Base-by-base conservation (phyloP, 1,140 invertebrate genomes). In the Alviniconcha marisindica region DNA sequence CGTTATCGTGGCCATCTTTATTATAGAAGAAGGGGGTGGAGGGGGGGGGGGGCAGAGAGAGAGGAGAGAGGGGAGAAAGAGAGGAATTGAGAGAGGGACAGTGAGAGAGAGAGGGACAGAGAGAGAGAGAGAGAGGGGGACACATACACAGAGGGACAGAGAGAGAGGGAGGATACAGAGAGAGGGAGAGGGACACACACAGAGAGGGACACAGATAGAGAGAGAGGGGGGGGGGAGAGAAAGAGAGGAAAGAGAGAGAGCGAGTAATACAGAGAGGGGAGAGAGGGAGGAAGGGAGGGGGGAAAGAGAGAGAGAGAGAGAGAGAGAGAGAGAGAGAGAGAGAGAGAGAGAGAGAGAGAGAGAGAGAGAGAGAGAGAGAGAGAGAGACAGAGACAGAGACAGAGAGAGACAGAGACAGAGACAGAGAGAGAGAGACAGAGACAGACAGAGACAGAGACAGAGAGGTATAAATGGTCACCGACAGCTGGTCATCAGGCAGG, bases 61-160 rank as follows among this genome's bases (percentile, higher is more conserved):
- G 63, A 66, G 4, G 33, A 28, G 28, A 28, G 33, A 28, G 33
- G 63, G 33, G 4, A 66, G 63, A 66, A 7, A 28, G 28, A 66
- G n/a, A 66, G n/a, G 7, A 2, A 66, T n/a, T n/a, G n/a, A n/a
- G n/a, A n/a, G n/a, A n/a, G n/a, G n/a, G n/a, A n/a, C n/a, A n/a
- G 44, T 31, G n/a, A 66, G 28, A 66, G 63, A 31, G 63, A 66
- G 24, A 66, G 63, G 33, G 63, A 28, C 1, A 31, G 63, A 66
- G 63, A 66, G 21, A 66, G 63, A 31, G n/a, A 66, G n/a, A 66
- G n/a, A 66, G 2, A 66, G 63, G 33, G n/a, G 33, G 63, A 66
- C n/a, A 66, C n/a, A 66, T 7, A 66, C 2, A 66, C 10, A 66
- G 31, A 33, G 63, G 33, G 4, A 66, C n/a, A 66, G n/a, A 66